These are phyloP conservation scores for Dasyurus viverrinus DNA, from an alignment of 2,113 vertebrate species.

Conservation along the genomic window DNA sequence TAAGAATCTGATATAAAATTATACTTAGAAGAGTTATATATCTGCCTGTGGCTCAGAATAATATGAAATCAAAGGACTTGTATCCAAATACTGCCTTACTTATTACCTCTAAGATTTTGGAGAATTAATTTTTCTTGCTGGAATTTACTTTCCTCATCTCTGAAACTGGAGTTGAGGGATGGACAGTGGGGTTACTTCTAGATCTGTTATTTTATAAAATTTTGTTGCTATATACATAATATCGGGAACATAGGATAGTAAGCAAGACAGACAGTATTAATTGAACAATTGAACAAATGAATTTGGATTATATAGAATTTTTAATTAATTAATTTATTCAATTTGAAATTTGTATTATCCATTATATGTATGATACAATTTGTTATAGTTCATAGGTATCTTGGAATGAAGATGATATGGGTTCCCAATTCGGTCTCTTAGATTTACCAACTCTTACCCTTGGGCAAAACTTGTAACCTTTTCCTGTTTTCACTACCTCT, in stretches of 20 bases:
- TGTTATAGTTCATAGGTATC: neutral
- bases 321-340: neutral
- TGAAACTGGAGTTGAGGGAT: no score
- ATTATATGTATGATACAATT: neutral
- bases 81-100: neutral
- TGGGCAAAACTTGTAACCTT: neutral
- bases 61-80: neutral
- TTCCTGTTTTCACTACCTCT: neutral
- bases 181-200: neutral
- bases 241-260: neutral
- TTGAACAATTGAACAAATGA: neutral
- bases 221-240: neutral
- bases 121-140: neutral
- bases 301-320: neutral
- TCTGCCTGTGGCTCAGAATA: neutral
- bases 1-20: neutral
- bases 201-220: neutral
- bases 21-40: no score
- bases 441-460: neutral
- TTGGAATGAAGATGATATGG: neutral
- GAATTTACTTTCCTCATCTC: neutral
- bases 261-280: neutral
- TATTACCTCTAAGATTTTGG: neutral
- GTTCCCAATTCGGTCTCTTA: neutral
- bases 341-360: neutral